These are phyloP conservation scores for Tichodroma muraria DNA, from an alignment of 2,113 vertebrate genomes.

Conservation along the genomic window DNA sequence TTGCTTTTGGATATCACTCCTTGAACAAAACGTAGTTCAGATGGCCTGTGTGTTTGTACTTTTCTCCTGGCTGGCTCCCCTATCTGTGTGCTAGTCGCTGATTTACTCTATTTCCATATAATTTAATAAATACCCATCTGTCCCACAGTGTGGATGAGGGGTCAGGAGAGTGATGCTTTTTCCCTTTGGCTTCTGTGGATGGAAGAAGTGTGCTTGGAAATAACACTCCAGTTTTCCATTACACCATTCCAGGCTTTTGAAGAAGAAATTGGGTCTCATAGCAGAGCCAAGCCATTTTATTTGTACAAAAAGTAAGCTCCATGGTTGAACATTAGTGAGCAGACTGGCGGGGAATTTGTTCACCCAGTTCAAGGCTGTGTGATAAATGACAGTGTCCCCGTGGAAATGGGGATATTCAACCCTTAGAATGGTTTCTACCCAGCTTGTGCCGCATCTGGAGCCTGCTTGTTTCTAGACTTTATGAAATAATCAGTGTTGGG, in stretches of 20 bases:
- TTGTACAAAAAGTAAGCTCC: background rate
- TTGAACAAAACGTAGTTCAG: background rate
- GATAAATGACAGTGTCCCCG: background rate
- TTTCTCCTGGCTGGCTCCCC: background rate
- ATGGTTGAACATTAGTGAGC: background rate
- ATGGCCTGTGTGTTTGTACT: background rate
- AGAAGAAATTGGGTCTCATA: background rate
- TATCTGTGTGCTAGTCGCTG: background rate
- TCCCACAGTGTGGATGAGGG: background rate
- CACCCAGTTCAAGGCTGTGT: background rate
- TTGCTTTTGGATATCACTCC: background rate
- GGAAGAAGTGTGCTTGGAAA: background rate
- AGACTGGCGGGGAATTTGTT: background rate
- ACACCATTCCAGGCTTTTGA: background rate
- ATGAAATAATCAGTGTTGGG: background rate
- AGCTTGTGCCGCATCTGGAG: background rate
- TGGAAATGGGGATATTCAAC: background rate
- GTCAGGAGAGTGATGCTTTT: background rate
- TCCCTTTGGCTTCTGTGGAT: background rate
- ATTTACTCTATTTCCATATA: background rate
- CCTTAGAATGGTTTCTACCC: background rate
- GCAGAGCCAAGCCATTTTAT: background rate
- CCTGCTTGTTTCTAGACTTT: background rate
- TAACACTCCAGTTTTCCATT: background rate
- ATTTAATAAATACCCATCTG: background rate